A percentile compares a stretch with the other conserved stretches of the same genome.
Evolutionary conservation across 2,797 vertebrate species (phyloP).

Genomic region (Antennarius maculatus): DNA sequence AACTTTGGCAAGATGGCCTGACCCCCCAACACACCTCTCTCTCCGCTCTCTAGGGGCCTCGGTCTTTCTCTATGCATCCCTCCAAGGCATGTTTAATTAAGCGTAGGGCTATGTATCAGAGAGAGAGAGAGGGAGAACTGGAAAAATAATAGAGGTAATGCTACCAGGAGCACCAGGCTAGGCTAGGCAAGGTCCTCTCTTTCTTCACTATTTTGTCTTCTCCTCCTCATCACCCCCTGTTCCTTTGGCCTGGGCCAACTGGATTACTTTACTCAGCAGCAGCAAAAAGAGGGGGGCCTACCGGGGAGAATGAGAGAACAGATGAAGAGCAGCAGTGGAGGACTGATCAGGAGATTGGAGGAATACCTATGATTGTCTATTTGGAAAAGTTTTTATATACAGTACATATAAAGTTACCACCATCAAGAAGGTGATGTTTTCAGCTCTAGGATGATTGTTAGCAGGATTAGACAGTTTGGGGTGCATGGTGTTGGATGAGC

Average conservation of each 20-base stretch:
- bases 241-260: conserved; percentile 70
- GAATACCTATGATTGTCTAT: conserved; percentile 27
- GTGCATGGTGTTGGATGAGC: too few species aligned
- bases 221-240: conserved; percentile 48
- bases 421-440: too few species aligned
- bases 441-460: too few species aligned
- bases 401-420: too few species aligned
- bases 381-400: background rate
- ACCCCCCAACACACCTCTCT: conserved; percentile 1
- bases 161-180: conserved; percentile 74
- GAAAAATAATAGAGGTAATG: conserved; percentile 60
- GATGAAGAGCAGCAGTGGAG: conserved; percentile 55
- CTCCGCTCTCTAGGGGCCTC: background rate
- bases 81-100: conserved; percentile 83
- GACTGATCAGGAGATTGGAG: conserved; percentile 53
- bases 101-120: conserved; percentile 76
- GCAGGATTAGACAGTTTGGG: too few species aligned
- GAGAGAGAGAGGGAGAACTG: conserved; percentile 43
- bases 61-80: conserved; percentile 59
- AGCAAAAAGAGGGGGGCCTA: conserved; percentile 60
- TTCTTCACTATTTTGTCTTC: conserved; percentile 65
- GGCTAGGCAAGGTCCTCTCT: conserved; percentile 66
- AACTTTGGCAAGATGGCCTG: conserved; percentile 52
- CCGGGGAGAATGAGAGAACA: conserved; percentile 60
- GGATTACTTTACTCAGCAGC: conserved; percentile 84